These are phyloP conservation scores for Acronicta aceris DNA, from an alignment of 2,888 invertebrate species.

Conservation along the genomic window DNA sequence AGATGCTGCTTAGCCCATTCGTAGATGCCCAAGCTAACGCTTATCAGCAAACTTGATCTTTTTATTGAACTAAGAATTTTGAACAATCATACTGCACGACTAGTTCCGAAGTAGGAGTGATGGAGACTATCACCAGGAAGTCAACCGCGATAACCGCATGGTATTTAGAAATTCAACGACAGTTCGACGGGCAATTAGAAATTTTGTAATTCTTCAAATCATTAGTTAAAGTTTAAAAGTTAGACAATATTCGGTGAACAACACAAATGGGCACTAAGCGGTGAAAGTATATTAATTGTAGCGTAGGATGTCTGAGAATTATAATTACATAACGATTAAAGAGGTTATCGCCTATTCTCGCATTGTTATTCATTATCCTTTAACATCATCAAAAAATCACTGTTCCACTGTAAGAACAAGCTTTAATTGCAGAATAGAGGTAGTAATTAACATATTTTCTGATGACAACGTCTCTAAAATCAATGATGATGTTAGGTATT, in stretches of 20 bases:
- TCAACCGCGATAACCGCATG: neutral
- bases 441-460: no score
- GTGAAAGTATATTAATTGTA: conserved; percentile 45
- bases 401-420: no score
- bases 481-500: no score
- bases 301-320: conserved; percentile 25
- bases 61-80: neutral
- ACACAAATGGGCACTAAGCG: conserved; percentile 31
- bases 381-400: no score
- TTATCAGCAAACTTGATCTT: neutral
- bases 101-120: neutral
- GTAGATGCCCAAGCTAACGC: neutral
- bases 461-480: no score
- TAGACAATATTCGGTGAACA: conserved; percentile 29
- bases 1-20: no score
- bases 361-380: neutral
- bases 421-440: no score
- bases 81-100: no score
- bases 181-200: conserved; percentile 1
- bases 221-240: neutral
- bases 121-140: neutral
- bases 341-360: neutral
- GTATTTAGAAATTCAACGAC: neutral
- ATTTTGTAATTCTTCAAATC: neutral
- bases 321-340: neutral